phyloP scores from a whole-genome alignment of 2,797 vertebrate species.

The Cynodonichthys magdalenae region DNA sequence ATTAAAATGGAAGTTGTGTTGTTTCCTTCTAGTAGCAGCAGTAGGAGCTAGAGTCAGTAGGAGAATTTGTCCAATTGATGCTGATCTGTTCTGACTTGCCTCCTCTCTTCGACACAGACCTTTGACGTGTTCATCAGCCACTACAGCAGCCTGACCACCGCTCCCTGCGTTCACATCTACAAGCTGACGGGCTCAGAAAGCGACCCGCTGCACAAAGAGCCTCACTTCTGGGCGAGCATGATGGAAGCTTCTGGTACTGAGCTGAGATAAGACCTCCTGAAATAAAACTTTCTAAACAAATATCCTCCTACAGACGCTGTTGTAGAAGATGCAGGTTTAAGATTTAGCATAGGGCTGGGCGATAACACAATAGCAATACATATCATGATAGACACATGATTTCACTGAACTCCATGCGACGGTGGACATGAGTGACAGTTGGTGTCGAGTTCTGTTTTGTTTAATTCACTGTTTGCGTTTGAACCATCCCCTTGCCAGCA shows the following conservation, averaged over 20 bases:
- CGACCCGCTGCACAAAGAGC: slow-evolving; percentile 87
- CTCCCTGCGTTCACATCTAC: slow-evolving; percentile 93
- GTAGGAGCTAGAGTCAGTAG: not conserved
- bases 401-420: too few species aligned
- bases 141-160: slow-evolving; percentile 90
- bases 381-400: too few species aligned
- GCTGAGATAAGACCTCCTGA: too few species aligned
- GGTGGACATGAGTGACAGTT: too few species aligned
- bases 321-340: not conserved
- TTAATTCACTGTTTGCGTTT: too few species aligned
- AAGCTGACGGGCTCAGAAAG: slow-evolving; percentile 85
- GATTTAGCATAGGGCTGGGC: not conserved
- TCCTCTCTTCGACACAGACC: slow-evolving; percentile 75
- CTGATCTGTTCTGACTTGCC: not conserved
- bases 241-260: slow-evolving; percentile 90
- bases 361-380: too few species aligned
- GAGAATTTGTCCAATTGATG: not conserved
- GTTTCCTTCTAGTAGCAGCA: not conserved
- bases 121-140: slow-evolving; percentile 98
- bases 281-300: too few species aligned
- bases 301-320: not conserved
- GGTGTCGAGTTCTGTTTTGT: too few species aligned
- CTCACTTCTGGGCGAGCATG: slow-evolving; percentile 95
- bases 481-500: too few species aligned
- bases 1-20: not conserved